Evolutionary conservation across 1,140 invertebrate species (phyloP).

Genomic region (Mactra quadrangularis): DNA sequence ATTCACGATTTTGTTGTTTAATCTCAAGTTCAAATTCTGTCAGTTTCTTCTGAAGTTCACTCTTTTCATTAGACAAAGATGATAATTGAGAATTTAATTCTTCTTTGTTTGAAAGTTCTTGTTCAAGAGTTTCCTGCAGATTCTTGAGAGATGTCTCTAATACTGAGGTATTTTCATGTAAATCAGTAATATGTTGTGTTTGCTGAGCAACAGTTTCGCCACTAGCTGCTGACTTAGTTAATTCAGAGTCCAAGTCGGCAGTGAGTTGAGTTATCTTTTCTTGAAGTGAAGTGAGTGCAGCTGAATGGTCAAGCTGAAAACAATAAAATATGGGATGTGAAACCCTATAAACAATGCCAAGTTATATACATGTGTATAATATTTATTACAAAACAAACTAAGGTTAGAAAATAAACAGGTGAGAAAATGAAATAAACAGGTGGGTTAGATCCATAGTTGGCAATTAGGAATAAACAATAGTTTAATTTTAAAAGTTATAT

Average conservation of each 20-base stretch:
- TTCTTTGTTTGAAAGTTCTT: neutral
- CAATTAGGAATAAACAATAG: too few relatives aligned
- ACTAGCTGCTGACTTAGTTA: neutral
- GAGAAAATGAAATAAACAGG: too few relatives aligned
- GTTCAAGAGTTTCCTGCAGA: neutral
- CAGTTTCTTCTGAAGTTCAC: neutral
- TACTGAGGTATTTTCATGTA: conserved; percentile 15
- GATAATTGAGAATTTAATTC: conserved; percentile 5
- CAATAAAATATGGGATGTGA: conserved; percentile 30
- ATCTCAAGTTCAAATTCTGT: conserved; percentile 19
- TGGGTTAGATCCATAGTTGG: too few relatives aligned
- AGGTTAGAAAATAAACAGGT: too few relatives aligned
- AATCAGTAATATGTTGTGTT: conserved; percentile 9
- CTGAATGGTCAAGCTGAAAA: conserved; percentile 31
- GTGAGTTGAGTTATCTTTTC: neutral
- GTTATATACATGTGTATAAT: too few relatives aligned
- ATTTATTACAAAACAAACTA: too few relatives aligned
- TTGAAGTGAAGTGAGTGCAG: conserved; percentile 8
- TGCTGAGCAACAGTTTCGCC: neutral
- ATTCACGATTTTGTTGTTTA: conserved; percentile 48
- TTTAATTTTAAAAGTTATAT: too few relatives aligned
- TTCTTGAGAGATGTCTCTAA: conserved; percentile 4
- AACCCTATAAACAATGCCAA: too few relatives aligned
- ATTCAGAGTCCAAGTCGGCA: neutral
- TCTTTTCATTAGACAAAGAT: neutral